Evolutionary conservation across 2,797 vertebrate genomes (phyloP).

Genomic region (Columba guinea): DNA sequence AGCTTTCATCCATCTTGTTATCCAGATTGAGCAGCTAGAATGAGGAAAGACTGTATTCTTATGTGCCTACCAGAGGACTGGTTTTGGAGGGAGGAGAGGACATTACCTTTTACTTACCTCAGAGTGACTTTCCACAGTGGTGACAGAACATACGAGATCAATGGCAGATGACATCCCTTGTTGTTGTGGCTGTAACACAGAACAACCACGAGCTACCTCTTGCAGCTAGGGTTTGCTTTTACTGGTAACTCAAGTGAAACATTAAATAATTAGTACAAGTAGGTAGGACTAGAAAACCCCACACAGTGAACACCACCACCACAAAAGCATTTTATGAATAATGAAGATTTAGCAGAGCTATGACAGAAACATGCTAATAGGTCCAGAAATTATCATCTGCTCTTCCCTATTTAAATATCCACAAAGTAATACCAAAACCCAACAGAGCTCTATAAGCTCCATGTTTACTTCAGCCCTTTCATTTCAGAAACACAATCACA

Average conservation of each 20-base stretch:
- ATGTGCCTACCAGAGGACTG: background rate
- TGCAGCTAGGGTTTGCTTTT: background rate
- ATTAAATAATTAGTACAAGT: background rate
- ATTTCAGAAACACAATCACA: conserved; percentile 82
- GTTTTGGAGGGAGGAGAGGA: background rate
- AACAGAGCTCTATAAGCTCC: conserved; percentile 35
- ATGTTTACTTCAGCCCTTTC: conserved; percentile 78
- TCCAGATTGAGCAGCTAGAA: background rate
- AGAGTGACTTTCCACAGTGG: background rate
- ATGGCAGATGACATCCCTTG: background rate
- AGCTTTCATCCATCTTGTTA: background rate
- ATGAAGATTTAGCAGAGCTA: background rate
- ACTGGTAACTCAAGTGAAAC: background rate
- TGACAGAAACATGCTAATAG: background rate
- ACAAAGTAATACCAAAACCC: background rate
- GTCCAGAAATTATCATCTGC: background rate
- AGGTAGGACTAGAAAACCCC: background rate
- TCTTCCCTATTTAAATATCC: background rate
- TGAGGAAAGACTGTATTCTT: background rate
- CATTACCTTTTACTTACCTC: background rate
- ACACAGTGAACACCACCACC: background rate
- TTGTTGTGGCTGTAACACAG: background rate
- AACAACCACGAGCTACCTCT: background rate
- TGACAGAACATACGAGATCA: background rate
- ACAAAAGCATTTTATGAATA: background rate